Evolutionary conservation across 2,113 vertebrate genomes (phyloP).

Genomic region (Athene cunicularia): DNA sequence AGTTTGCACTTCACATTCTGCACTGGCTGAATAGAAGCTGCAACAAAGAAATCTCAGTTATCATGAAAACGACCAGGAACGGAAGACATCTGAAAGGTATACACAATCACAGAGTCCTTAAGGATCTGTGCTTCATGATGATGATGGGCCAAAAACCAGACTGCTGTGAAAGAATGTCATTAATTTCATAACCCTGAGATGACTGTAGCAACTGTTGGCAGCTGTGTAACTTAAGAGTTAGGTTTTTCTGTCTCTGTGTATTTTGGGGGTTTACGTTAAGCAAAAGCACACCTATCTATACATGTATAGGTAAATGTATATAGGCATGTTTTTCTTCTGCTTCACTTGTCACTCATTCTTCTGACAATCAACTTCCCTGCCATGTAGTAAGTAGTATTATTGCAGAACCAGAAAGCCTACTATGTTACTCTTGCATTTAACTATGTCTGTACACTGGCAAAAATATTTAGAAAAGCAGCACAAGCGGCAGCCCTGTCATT

Average conservation of each 20-base stretch:
- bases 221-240: not conserved
- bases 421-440: not conserved
- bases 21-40: not conserved
- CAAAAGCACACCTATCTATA: not conserved
- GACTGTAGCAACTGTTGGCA: not conserved
- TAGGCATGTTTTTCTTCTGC: not conserved
- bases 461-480: conserved; percentile 11
- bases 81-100: not conserved
- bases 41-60: not conserved
- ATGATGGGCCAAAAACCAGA: not conserved
- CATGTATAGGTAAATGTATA: not conserved
- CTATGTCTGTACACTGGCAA: not conserved
- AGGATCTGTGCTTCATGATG: not conserved
- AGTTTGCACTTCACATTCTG: not conserved
- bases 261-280: not conserved
- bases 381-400: not conserved
- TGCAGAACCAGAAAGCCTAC: not conserved
- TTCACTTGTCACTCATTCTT: not conserved
- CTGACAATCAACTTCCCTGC: not conserved
- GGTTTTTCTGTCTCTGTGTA: not conserved
- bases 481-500: not conserved
- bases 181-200: not conserved
- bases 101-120: not conserved
- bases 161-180: not conserved
- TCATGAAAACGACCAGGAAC: not conserved